phyloP scores from a whole-genome alignment of 2,797 vertebrate genomes.

The Ciconia nigra region DNA sequence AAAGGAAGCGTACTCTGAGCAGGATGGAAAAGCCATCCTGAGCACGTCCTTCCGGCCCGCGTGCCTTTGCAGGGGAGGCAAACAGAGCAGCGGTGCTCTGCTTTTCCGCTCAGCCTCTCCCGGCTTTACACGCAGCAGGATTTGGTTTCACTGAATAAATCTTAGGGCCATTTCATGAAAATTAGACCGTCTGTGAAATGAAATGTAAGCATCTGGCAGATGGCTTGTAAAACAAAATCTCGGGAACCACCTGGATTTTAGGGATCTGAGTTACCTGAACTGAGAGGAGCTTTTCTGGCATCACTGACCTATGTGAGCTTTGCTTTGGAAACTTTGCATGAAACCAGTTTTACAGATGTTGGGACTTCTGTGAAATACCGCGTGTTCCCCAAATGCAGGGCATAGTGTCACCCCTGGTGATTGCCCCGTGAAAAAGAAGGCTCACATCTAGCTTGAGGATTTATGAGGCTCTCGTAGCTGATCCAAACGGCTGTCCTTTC shows the following conservation, averaged over 20 bases:
- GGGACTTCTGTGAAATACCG: background rate
- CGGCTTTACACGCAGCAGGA: background rate
- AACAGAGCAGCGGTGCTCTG: background rate
- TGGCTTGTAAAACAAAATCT: conserved; percentile 70
- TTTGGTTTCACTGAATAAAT: conserved; percentile 41
- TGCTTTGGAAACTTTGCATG: background rate
- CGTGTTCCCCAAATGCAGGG: background rate
- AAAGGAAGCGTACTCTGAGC: rapidly evolving
- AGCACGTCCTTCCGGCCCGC: rapidly evolving
- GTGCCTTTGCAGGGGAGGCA: background rate
- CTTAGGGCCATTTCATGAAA: conserved; percentile 41
- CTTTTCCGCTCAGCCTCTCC: background rate
- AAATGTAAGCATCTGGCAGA: conserved; percentile 47
- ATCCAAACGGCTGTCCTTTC: background rate
- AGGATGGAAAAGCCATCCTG: background rate
- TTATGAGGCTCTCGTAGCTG: background rate
- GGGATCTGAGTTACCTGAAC: conserved; percentile 11
- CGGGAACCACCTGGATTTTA: conserved; percentile 54
- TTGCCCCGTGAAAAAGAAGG: background rate
- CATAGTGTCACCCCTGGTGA: background rate
- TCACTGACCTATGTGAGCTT: background rate
- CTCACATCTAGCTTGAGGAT: background rate
- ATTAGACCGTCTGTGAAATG: conserved; percentile 43
- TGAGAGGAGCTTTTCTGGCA: background rate
- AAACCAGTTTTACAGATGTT: background rate